Base-by-base conservation (phyloP, 2,797 vertebrate species). In the Channa striata region DNA sequence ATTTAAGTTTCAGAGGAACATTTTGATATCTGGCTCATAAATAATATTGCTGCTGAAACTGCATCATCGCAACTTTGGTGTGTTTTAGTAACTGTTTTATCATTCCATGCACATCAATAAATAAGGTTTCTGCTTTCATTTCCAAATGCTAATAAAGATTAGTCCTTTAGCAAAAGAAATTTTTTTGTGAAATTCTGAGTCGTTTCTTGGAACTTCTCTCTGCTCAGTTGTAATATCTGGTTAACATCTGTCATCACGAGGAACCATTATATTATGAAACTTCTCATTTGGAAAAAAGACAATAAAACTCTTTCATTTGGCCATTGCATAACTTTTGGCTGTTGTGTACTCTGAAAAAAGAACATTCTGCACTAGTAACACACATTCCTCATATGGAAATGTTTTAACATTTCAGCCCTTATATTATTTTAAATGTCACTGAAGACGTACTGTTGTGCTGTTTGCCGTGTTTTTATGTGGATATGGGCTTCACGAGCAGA, bases 361-460 rank as follows among this genome's bases (percentile, higher is more conserved):
- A 79, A 81, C 74, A 72, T 36, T 53, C 64, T 72, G 67, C 59
- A 64, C 49, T 40, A 50, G 21, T 46, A 62, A 78, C 62, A 63
- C 54, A 65, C 83, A 80, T 84, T 80, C 82, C 78, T 68, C 88
- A 89, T 87, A 82, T 86, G 83, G 78, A 84, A 84, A 81, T 76
- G 63, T 88, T 91, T 84, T 74, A 57, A 47, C 69, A 34, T 48
- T 59, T 80, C 60, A 71, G 59, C 16, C 61, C 63, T 68, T 69
- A 53, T 76, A 61, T 78, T 83, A 69, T 84, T 83, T 62, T 49
- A 64, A 81, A 74, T 67, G 69, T 84, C 88, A 89, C 66, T 80
- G 76, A 85, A 80, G 67, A 80, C 80, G 83, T 60, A 80, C 61
- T 58, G 65, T 77, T 65, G 61, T 72, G 50, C 68, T 77, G 58